Base-by-base conservation (phyloP, 2,797 vertebrate species). In the Melanotaenia parkinsoni region DNA sequence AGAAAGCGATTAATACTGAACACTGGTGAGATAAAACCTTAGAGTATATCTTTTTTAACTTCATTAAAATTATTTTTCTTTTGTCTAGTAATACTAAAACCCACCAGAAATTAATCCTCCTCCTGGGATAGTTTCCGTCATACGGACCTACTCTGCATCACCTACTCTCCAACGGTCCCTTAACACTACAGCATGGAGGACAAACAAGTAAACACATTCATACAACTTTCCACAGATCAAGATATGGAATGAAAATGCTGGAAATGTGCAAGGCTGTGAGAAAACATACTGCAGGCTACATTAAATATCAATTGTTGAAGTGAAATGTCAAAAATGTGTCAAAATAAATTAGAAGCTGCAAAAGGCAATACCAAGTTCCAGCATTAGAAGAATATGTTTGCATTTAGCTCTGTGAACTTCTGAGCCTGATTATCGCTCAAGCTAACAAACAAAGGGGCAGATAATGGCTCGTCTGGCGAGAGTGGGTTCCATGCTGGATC, bases 1-100 rank as follows among this genome's bases (percentile, higher is more conserved):
- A 79, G 16, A 75, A 28, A 35, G 33, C 68, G 5, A 43, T 58
- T 67, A 81, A 86, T 66, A 83, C 67, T 84, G 67, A 81, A 76
- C 32, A 32, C 20, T 20, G 13, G 6, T 13, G 26, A 30, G 3
- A n/a, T 1, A 38, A n/a, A 67, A 45, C 7, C 12, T 38, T 16
- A 18, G 2, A 51, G 43, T 47, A 7, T 30, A 28, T 45, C 35
- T 10, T 16, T 9, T 45, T 33, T 14, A 56, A 63, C 4, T 30
- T 5, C 20, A 33, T 62, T 2, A 8, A 51, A 32, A 18, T 6
- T 12, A 4, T 3, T 40, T 56, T 13, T 14, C 45, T n/a, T 47
- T 61, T 1, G 2, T 12, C 28, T 63, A 14, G 33, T 50, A 22
- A 72, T 58, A 40, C n/a, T 24, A 7, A 63, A n/a, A 50, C 47